Conservation (phyloP, 1,140 invertebrate species). For the Bombus waltoni region DNA sequence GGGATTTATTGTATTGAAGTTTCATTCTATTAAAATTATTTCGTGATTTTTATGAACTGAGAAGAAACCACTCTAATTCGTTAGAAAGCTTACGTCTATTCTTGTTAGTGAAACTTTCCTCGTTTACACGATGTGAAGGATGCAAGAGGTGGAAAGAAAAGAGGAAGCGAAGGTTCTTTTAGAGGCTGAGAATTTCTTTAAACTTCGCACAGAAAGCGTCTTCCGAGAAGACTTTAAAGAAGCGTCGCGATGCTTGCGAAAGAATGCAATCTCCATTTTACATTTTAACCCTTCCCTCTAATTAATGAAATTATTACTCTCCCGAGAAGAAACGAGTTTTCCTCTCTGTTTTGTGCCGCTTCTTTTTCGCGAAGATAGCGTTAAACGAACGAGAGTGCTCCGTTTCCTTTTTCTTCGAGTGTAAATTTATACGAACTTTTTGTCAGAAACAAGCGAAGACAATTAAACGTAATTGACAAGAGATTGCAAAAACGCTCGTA, state of each 20-base stretch:
- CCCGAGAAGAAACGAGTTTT: background rate
- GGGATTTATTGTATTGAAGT: background rate
- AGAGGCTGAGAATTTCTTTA: slow-evolving; percentile 23
- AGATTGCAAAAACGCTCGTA: background rate
- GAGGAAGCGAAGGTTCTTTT: slow-evolving; percentile 2
- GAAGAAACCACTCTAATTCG: slow-evolving; percentile 8
- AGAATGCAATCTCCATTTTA: background rate
- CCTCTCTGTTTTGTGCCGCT: background rate
- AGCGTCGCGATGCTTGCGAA: background rate
- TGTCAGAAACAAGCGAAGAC: background rate
- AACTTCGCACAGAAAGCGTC: background rate
- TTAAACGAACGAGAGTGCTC: background rate
- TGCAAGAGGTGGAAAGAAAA: background rate
- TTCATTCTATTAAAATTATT: background rate
- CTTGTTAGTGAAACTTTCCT: background rate
- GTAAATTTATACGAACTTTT: background rate
- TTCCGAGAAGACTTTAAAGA: background rate
- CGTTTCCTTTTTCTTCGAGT: too few species aligned
- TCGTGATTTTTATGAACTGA: too few species aligned
- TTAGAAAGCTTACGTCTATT: background rate
- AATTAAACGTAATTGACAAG: background rate
- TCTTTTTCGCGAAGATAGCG: background rate
- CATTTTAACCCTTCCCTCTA: slow-evolving; percentile 6
- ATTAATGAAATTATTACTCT: slow-evolving; percentile 15
- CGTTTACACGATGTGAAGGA: background rate